Percentiles rank a stretch among this genome's conserved stretches.
Evolutionary conservation across 2,797 vertebrate species (phyloP).

Genomic region (Setipinna tenuifilis): DNA sequence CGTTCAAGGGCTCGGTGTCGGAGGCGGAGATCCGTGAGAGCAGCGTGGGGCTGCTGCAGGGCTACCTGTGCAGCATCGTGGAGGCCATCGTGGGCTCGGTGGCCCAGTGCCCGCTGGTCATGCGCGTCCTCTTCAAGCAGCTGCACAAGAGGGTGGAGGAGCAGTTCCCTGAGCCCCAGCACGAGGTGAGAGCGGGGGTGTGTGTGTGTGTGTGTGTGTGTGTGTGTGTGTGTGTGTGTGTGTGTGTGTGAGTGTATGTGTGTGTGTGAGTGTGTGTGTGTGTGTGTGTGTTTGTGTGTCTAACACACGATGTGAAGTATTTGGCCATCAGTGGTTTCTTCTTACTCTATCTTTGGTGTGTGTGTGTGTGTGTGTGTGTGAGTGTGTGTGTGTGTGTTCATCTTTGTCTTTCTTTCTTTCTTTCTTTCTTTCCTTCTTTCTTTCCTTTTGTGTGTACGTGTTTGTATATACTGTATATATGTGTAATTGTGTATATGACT

Average conservation of each 20-base stretch:
- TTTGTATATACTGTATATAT: too few relatives aligned
- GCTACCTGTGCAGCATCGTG: conserved; percentile 72
- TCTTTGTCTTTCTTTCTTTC: too few relatives aligned
- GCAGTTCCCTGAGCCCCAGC: conserved; percentile 76
- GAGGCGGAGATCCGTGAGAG: conserved; percentile 80
- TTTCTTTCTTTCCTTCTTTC: too few relatives aligned
- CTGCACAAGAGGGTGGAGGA: conserved; percentile 83
- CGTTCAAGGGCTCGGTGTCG: conserved; percentile 76
- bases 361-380: neutral
- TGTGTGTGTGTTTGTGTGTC: neutral
- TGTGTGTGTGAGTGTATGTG: neutral
- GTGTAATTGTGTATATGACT: neutral
- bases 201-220: neutral
- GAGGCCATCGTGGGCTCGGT: conserved; percentile 72
- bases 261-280: neutral
- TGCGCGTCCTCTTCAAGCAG: conserved; percentile 86
- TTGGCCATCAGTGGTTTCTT: conserved; percentile 90
- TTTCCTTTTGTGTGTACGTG: too few relatives aligned
- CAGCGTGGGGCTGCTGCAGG: conserved; percentile 71
- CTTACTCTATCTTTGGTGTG: conserved; percentile 71
- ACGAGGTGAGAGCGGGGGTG: conserved; percentile 75
- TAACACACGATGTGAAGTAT: conserved; percentile 89
- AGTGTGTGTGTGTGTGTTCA: neutral
- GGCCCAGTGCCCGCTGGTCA: conserved; percentile 79
- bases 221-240: neutral